Conservation (phyloP, 35 echinoderm and acorn worm species). For the Diadema setosum region DNA sequence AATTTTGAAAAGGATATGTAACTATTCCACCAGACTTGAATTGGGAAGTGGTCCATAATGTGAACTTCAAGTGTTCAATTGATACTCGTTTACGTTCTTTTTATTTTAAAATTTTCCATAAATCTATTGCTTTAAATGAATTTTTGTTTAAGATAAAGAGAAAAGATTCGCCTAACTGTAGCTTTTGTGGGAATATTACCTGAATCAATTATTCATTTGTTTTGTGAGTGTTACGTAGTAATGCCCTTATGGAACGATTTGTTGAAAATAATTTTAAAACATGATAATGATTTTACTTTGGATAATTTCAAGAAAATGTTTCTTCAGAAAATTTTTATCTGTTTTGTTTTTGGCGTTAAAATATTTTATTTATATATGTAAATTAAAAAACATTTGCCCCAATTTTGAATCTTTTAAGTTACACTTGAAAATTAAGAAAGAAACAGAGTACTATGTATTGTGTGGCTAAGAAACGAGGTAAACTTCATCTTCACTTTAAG, state of each 20-base stretch:
- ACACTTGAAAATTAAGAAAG: no score
- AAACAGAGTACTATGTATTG: no score
- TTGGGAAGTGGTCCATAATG: not conserved
- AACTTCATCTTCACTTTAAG: no score
- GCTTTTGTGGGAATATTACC: not conserved
- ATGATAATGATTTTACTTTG: no score
- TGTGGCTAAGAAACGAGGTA: no score
- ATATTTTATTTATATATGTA: no score
- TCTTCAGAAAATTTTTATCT: no score
- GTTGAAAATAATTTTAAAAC: no score
- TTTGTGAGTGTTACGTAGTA: not conserved
- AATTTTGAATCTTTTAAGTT: no score
- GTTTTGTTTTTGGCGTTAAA: no score
- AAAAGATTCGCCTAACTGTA: slow-evolving; percentile 12
- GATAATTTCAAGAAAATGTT: no score
- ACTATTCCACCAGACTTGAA: not conserved
- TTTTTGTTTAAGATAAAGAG: not conserved
- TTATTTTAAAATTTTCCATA: slow-evolving; percentile 19
- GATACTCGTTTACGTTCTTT: not conserved
- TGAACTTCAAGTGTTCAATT: not conserved
- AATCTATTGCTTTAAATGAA: not conserved
- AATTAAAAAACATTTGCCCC: no score
- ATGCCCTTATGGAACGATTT: not conserved
- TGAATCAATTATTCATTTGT: slow-evolving; percentile 1
- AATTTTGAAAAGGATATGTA: not conserved